Evolutionary conservation across 2,888 invertebrate species (phyloP), one percentile per base, ranked within the genome.

Genomic region (Zelleria hepariella): DNA sequence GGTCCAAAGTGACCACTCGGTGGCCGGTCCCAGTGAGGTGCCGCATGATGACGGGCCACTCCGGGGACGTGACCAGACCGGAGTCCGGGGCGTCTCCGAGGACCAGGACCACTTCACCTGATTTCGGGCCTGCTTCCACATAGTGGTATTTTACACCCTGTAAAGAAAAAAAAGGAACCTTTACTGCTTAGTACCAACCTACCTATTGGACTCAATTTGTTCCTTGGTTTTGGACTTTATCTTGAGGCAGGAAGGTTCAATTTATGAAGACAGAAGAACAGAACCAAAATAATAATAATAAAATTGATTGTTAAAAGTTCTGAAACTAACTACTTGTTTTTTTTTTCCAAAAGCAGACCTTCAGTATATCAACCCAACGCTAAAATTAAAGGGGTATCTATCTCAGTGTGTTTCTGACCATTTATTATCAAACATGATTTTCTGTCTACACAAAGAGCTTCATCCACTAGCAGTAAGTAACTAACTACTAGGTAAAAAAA

Each of bases 71-170:
- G 0, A 84, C 65, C 47, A 79, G 76, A 0, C 75, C 77, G 0
- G 74, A 71, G 48, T 86, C 84, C 6, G 87, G 88, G 0, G 88
- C 86, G 61, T 88, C 82, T 15, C 85, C 82, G 1, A 88, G 71
- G n/a, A 87, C 77, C 2, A 88, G 67, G 0, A 86, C 75, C 32
- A 75, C 65, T 59, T 74, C 74, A 0, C 86, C 86, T 15, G 71
- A 68, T 64, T 77, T 81, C 1, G 83, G 81, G 0, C 88, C 88
- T 2, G 82, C 82, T 70, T 86, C 84, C 20, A 87, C 84, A 67
- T 88, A 88, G 65, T 88, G 88, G 65, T 88, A 88, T 75, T 88
- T 88, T 18, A 85, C 84, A 6, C 85, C 86, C 87, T 88, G 73
- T 2, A 72, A 73, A 59, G 56, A 32, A n/a, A n/a, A n/a, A 49